Evolutionary conservation across 2,113 vertebrate species (phyloP).

Genomic region (Illadopsis cleaveri): DNA sequence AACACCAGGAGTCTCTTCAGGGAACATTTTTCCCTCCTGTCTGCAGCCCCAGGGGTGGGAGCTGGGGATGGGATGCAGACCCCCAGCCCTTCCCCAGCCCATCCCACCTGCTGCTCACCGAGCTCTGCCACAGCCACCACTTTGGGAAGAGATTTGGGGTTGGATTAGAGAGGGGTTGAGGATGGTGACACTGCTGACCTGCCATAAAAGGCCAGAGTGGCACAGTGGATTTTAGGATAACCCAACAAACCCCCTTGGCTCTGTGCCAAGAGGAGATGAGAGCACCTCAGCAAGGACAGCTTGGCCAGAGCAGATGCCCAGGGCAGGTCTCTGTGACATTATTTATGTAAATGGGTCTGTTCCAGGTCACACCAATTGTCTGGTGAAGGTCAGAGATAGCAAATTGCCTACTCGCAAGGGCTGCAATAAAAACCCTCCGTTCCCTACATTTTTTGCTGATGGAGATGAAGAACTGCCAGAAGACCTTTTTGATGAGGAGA

Average conservation of each 20-base stretch:
- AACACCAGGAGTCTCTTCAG: neutral
- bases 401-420: slow-evolving; percentile 70
- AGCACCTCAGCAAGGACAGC: neutral
- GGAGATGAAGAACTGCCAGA: slow-evolving; percentile 86
- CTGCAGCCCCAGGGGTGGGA: accelerated
- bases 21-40: accelerated
- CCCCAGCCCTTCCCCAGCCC: neutral
- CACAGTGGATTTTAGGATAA: accelerated
- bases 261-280: neutral
- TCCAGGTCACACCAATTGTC: no score
- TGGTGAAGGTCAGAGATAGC: slow-evolving; percentile 89
- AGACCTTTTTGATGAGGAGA: slow-evolving; percentile 84
- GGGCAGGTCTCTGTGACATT: no score
- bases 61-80: accelerated
- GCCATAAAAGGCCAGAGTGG: neutral
- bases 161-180: neutral
- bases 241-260: no score
- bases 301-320: no score
- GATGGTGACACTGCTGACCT: accelerated
- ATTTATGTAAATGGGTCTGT: no score
- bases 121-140: neutral
- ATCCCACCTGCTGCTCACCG: neutral
- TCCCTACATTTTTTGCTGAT: slow-evolving; percentile 92
- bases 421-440: slow-evolving; percentile 79
- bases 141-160: neutral